Conservation (phyloP, 2,797 vertebrate species). For the Allobates femoralis region DNA sequence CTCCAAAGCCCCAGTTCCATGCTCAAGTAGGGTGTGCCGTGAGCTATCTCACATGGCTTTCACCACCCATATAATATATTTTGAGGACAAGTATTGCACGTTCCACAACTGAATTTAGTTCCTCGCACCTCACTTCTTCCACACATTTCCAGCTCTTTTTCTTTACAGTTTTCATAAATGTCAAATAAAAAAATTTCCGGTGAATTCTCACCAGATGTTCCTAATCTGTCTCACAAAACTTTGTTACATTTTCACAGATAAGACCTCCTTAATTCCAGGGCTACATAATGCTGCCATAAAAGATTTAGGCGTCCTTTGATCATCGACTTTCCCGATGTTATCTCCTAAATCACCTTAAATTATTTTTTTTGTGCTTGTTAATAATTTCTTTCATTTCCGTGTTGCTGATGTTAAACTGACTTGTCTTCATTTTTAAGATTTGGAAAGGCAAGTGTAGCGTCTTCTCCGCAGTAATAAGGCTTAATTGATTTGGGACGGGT, state of each 20-base stretch:
- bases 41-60: not conserved
- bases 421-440: conserved; percentile 45
- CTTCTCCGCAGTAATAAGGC: conserved; percentile 68
- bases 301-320: conserved; percentile 34
- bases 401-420: conserved; percentile 28
- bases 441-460: conserved; percentile 25
- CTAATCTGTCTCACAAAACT: not conserved
- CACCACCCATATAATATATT: not conserved
- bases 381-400: conserved; percentile 49
- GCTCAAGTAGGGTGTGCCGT: no score
- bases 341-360: conserved; percentile 37
- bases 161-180: not conserved
- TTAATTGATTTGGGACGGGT: conserved; percentile 75
- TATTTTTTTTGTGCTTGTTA: conserved; percentile 30
- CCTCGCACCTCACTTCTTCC: not conserved
- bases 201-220: not conserved
- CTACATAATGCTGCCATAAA: conserved; percentile 8
- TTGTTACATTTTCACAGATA: not conserved
- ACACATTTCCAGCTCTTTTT: not conserved
- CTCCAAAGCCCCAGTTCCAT: no score
- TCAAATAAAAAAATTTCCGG: conserved; percentile 4
- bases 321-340: conserved; percentile 22
- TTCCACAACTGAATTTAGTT: not conserved
- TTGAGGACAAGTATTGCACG: not conserved
- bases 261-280: conserved; percentile 12